Evolutionary conservation across 2,113 vertebrate species (phyloP).

Genomic region (Hystrix brachyura): DNA sequence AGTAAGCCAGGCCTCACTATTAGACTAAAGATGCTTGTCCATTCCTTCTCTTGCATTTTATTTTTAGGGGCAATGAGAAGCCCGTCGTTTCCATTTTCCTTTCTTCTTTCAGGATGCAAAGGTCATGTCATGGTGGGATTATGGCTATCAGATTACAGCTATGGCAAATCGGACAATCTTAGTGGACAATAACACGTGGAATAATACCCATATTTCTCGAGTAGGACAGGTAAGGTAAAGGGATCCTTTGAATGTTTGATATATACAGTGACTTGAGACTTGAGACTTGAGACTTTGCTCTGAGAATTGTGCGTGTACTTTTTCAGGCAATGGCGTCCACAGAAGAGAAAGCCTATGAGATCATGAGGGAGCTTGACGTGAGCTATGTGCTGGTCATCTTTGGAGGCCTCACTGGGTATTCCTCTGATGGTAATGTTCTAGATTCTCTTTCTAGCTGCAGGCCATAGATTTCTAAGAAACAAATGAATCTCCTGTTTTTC

Average conservation of each 20-base stretch:
- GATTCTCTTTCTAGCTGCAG: conserved; percentile 2
- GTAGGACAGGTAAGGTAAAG: conserved; percentile 94
- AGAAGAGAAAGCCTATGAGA: conserved; percentile 98
- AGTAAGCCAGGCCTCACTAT: not conserved
- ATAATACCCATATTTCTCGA: conserved; percentile 99
- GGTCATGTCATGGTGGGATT: conserved; percentile 99
- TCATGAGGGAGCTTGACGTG: conserved; percentile 99
- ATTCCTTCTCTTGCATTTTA: not conserved
- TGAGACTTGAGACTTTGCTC: conserved; percentile 7
- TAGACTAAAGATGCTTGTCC: not conserved
- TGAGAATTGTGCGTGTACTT: not conserved
- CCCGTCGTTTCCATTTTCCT: not conserved
- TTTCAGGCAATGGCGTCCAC: conserved; percentile 98
- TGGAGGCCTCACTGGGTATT: conserved; percentile 98
- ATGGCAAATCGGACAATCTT: conserved; percentile 99
- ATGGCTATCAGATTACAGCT: conserved; percentile 98
- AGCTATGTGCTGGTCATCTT: conserved; percentile 99
- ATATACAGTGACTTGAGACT: not conserved
- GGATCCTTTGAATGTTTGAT: rapidly evolving
- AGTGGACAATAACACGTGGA: conserved; percentile 99
- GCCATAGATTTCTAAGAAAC: conserved; percentile 36
- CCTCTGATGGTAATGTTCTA: conserved; percentile 93
- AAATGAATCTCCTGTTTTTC: not conserved
- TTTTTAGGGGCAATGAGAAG: not conserved
- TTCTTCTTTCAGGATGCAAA: conserved; percentile 94